A percentile compares a stretch with the other conserved stretches of the same genome.
phyloP scores from a whole-genome alignment of 1,140 invertebrate species.

The Drosophila ogumai region DNA sequence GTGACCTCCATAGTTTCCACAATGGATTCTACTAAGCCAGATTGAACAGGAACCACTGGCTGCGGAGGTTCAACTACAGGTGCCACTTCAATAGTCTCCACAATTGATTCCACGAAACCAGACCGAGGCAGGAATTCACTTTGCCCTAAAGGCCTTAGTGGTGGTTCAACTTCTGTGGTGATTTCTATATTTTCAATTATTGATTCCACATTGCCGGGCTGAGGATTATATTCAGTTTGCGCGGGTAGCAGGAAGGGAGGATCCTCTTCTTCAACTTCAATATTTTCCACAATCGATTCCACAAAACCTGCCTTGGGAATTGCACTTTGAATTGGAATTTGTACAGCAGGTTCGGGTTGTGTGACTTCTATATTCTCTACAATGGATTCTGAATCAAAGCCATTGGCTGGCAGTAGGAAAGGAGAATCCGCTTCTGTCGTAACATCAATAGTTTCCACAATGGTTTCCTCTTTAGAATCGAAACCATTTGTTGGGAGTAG shows the following conservation, averaged over 20 bases:
- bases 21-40: conserved; percentile 18
- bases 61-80: not conserved
- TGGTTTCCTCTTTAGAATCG: conserved; percentile 9
- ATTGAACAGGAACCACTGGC: not conserved
- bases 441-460: conserved; percentile 21
- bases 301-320: conserved; percentile 1
- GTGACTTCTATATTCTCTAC: conserved; percentile 14
- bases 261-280: conserved; percentile 12
- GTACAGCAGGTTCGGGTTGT: not conserved
- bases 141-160: not conserved
- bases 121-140: not conserved
- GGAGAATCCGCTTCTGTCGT: conserved; percentile 19
- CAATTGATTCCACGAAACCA: conserved; percentile 27
- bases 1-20: conserved; percentile 29
- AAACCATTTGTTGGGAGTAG: conserved; percentile 18
- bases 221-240: not conserved
- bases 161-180: not conserved
- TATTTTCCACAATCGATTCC: conserved; percentile 19
- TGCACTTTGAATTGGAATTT: not conserved
- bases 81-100: conserved; percentile 20
- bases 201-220: conserved; percentile 3
- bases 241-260: conserved; percentile 3
- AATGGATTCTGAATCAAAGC: conserved; percentile 17
- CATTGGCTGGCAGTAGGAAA: conserved; percentile 19
- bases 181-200: conserved; percentile 22